phyloP scores from a whole-genome alignment of 2,888 invertebrate species.

The Tipula unca region DNA sequence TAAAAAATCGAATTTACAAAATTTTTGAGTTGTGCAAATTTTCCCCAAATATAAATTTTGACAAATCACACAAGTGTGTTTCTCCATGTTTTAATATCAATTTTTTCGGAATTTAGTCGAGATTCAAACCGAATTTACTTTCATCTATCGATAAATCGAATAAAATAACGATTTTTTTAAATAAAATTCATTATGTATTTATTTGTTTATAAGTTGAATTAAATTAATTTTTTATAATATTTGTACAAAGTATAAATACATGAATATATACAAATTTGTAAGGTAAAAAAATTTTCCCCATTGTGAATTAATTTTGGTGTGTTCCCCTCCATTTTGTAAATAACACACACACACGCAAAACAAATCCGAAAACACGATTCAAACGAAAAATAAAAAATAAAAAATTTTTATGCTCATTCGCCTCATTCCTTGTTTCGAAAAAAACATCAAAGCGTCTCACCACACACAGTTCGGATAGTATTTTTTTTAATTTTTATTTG shows the following conservation, averaged over 20 bases:
- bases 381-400: too few relatives aligned
- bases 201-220: too few relatives aligned
- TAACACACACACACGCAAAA: background rate
- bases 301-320: background rate
- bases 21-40: background rate
- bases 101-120: background rate
- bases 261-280: too few relatives aligned
- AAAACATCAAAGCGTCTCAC: background rate
- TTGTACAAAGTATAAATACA: too few relatives aligned
- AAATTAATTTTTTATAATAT: too few relatives aligned
- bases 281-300: background rate
- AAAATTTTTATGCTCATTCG: background rate
- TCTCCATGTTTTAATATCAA: background rate
- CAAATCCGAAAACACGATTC: background rate
- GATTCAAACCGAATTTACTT: background rate
- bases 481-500: background rate
- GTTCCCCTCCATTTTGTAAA: slow-evolving; percentile 14
- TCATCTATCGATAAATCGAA: background rate
- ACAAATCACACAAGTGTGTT: background rate
- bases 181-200: too few relatives aligned
- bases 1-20: background rate
- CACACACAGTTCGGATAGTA: background rate
- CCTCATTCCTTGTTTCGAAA: background rate
- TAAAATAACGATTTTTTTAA: too few relatives aligned
- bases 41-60: background rate